Evolutionary conservation across 2,888 invertebrate genomes (phyloP).

Genomic region (Diadegma fenestrale): DNA sequence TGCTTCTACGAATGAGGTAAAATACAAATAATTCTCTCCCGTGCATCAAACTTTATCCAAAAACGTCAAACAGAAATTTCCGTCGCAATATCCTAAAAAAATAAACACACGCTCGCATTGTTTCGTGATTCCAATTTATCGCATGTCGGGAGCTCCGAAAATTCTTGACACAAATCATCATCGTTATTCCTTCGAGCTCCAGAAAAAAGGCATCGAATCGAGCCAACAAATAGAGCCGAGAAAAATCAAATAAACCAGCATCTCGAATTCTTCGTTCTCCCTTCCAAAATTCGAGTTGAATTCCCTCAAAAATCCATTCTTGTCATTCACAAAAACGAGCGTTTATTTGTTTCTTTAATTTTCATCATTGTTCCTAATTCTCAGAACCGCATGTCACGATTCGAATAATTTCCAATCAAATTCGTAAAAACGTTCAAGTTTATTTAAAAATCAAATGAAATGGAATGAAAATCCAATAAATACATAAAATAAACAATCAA

Average conservation of each 20-base stretch:
- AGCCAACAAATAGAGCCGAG: background rate
- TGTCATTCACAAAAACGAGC: background rate
- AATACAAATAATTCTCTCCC: conserved; percentile 79
- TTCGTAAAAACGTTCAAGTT: background rate
- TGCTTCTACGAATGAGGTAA: conserved; percentile 88
- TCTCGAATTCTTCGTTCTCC: background rate
- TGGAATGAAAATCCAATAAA: background rate
- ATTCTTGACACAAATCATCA: background rate
- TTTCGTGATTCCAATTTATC: background rate
- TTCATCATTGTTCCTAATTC: background rate
- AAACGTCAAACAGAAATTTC: background rate
- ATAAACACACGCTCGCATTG: background rate
- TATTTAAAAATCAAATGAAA: background rate
- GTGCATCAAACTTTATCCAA: background rate
- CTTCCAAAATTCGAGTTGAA: background rate
- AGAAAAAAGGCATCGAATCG: background rate
- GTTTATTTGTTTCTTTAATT: background rate
- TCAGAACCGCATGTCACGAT: background rate
- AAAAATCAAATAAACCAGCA: background rate
- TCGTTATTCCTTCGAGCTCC: background rate
- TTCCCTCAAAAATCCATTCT: background rate
- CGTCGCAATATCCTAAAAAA: background rate
- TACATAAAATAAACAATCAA: background rate
- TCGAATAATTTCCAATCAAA: background rate
- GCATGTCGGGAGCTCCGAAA: background rate